phyloP scores from a whole-genome alignment of 1,140 invertebrate genomes.

The Hetaerina americana region DNA sequence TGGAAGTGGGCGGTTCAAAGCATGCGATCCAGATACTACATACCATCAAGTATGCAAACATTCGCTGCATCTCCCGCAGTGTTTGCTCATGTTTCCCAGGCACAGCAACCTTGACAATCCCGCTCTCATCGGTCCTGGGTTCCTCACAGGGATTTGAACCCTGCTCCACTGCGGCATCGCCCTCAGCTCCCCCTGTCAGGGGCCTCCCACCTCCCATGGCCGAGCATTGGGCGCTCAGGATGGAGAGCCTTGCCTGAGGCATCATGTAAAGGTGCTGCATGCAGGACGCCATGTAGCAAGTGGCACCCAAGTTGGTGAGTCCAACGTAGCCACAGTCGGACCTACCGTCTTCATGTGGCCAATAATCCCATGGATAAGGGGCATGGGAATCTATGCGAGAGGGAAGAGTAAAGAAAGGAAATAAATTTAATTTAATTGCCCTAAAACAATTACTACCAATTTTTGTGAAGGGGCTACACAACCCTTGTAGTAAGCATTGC shows the following conservation, averaged over 20 bases:
- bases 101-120: constrained; percentile 23
- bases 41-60: constrained; percentile 87
- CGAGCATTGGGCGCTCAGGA: constrained; percentile 50
- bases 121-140: not conserved
- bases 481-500: too few species aligned
- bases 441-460: too few species aligned
- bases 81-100: constrained; percentile 68
- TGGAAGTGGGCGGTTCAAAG: too few species aligned
- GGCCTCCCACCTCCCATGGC: not conserved
- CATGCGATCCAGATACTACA: too few species aligned
- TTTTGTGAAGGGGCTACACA: too few species aligned
- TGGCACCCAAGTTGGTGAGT: constrained; percentile 85
- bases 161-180: not conserved
- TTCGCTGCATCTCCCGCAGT: constrained; percentile 74
- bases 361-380: constrained; percentile 91
- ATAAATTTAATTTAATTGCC: not conserved
- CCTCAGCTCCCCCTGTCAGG: not conserved
- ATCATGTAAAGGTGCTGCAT: constrained; percentile 97
- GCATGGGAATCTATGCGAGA: constrained; percentile 49
- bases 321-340: constrained; percentile 91
- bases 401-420: not conserved
- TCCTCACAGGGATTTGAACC: not conserved
- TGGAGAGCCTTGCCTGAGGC: constrained; percentile 72
- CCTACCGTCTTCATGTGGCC: constrained; percentile 87
- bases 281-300: constrained; percentile 94